Base-by-base conservation (phyloP, 2,888 invertebrate genomes). In the Venustoraphidia nigricollis region DNA sequence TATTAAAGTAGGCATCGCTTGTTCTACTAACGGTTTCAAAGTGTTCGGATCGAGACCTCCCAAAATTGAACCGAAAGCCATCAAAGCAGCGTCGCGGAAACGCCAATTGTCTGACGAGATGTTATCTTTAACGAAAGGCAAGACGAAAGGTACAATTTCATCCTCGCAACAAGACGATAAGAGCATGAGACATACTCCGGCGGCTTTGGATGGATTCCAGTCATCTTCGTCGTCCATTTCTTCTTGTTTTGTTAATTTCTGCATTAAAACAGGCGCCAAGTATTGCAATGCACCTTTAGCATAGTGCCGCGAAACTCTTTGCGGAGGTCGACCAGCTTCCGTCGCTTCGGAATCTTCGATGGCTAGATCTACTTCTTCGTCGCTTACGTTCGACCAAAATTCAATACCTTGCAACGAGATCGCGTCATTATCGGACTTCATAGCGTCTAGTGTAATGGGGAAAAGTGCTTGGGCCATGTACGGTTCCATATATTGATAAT, bases 301-400 rank as follows among this genome's bases (percentile, higher is more conserved):
- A 69, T 98, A 98, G 67, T 93, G 93, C 58, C 90, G 78, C 3
- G 96, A 96, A 0, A 91, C 90, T 62, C 93, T 60, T 76, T 17
- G 78, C 14, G 97, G 97, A n/a, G 94, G 87, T 53, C 90, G 77
- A n/a, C 97, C 83, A 58, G 83, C 81, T 66, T 97, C 97, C 38
- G 78, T 77, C 10, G 97, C 96, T 70, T 97, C 97, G 41, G 86
- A 85, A 60, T 89, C 90, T 67, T 96, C 95, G 64, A 95, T 87
- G 2, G 88, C 80, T 54, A 97, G 72, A 68, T 96, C 96, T 36
- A 96, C 92, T 70, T 99, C 98, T 70, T 97, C 98, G 69, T 99
- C 98, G 62, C 97, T 95, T 1, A 98, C 96, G 60, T 95, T 97
- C 5, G 96, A 97, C 98, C 99, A 99, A 71, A 99, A 99, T 68